phyloP scores from a whole-genome alignment of 1,140 invertebrate genomes.

The Odontomachus brunneus region DNA sequence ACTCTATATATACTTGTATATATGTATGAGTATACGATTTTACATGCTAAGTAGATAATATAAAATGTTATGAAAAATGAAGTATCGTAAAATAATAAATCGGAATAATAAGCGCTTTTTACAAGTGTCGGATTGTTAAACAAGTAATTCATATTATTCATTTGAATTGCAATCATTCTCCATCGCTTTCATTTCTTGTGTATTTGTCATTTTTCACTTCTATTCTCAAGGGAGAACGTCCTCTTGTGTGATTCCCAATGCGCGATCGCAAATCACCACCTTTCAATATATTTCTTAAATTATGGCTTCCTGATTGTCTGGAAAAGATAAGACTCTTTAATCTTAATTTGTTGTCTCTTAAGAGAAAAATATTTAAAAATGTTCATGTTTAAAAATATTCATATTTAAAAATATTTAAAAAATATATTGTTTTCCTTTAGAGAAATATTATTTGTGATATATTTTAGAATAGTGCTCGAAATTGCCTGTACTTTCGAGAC shows the following conservation, averaged over 20 bases:
- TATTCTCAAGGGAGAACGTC: constrained; percentile 81
- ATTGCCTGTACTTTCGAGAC: no score
- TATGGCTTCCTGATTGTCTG: constrained; percentile 68
- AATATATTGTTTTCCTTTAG: not conserved
- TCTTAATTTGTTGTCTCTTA: not conserved
- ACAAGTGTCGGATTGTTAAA: constrained; percentile 27
- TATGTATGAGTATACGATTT: not conserved
- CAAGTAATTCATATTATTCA: not conserved
- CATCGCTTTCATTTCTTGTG: constrained; percentile 71
- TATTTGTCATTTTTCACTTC: constrained; percentile 83
- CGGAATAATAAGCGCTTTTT: constrained; percentile 11
- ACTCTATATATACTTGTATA: not conserved
- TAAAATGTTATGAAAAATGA: constrained; percentile 35
- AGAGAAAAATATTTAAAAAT: constrained; percentile 1
- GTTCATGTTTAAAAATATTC: no score
- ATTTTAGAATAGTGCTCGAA: no score
- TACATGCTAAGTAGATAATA: not conserved
- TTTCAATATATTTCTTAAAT: constrained; percentile 76
- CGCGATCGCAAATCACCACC: constrained; percentile 78
- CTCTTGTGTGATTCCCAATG: constrained; percentile 77
- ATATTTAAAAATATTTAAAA: no score
- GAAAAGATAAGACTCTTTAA: constrained; percentile 51
- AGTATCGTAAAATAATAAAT: constrained; percentile 1
- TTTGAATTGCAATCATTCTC: constrained; percentile 65
- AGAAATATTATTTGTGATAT: not conserved